These are phyloP conservation scores for Esox lucius DNA, from an alignment of 2,797 vertebrate genomes.

Conservation along the genomic window DNA sequence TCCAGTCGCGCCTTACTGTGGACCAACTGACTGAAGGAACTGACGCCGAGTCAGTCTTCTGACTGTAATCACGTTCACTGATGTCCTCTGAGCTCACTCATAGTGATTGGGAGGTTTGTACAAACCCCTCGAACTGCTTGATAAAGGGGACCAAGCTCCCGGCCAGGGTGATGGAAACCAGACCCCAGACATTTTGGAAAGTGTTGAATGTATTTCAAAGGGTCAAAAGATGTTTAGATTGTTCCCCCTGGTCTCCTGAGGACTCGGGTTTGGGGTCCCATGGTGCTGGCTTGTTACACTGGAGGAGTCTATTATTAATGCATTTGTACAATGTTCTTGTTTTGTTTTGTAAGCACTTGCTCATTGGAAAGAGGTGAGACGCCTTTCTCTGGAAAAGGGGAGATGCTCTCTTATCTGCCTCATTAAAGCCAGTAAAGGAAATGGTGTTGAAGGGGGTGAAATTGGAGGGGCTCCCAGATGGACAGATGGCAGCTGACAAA, in stretches of 20 bases:
- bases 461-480: conserved; percentile 52
- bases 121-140: conserved; percentile 34
- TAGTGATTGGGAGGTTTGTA: conserved; percentile 19
- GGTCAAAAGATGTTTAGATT: conserved; percentile 23
- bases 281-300: conserved; percentile 5
- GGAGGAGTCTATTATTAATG: conserved; percentile 36
- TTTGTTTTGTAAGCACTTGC: conserved; percentile 69
- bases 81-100: conserved; percentile 24
- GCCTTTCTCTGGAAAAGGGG: neutral
- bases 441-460: conserved; percentile 58
- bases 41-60: conserved; percentile 6
- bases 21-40: conserved; percentile 26
- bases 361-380: conserved; percentile 34
- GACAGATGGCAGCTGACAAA: conserved; percentile 81
- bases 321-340: conserved; percentile 35
- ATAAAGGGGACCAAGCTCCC: conserved; percentile 36
- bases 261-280: conserved; percentile 44
- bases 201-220: conserved; percentile 47
- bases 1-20: conserved; percentile 43
- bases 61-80: conserved; percentile 28
- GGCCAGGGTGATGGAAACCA: conserved; percentile 4
- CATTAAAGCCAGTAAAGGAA: conserved; percentile 39
- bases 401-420: conserved; percentile 15
- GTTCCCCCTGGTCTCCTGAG: conserved; percentile 26
- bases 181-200: conserved; percentile 14